phyloP scores from a whole-genome alignment of 2,888 invertebrate species.

The Agriopis aurantiaria region DNA sequence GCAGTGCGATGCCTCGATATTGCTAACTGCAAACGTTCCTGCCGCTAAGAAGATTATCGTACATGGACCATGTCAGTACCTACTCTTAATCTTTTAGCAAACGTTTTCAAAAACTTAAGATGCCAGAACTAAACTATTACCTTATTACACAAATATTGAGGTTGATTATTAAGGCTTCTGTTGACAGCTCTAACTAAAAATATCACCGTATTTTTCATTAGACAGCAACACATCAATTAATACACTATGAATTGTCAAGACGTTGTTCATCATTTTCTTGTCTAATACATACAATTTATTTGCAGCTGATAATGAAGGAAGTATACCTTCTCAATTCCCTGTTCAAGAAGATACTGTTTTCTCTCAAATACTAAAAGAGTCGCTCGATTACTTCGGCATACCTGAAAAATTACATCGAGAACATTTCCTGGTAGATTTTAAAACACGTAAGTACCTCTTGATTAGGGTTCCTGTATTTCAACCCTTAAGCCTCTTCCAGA shows the following conservation, averaged over 20 bases:
- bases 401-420: constrained; percentile 95
- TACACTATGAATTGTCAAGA: too few relatives aligned
- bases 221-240: too few relatives aligned
- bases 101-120: not conserved
- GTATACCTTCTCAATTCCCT: constrained; percentile 99
- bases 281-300: not conserved
- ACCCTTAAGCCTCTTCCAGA: too few relatives aligned
- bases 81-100: not conserved
- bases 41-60: constrained; percentile 99
- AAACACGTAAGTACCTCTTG: constrained; percentile 92
- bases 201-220: too few relatives aligned
- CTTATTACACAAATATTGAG: too few relatives aligned
- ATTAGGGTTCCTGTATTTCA: not conserved
- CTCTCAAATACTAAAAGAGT: constrained; percentile 96
- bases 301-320: constrained; percentile 93
- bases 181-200: too few relatives aligned
- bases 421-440: constrained; percentile 98
- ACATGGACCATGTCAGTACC: constrained; percentile 90
- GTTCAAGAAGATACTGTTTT: constrained; percentile 99
- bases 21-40: constrained; percentile 99
- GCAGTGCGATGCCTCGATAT: constrained; percentile 99
- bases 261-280: not conserved
- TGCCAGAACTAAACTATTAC: too few relatives aligned
- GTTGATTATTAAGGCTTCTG: too few relatives aligned
- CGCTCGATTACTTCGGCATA: constrained; percentile 98